phyloP scores from a whole-genome alignment of 1,140 invertebrate genomes.

The Tetragonula clypearis region DNA sequence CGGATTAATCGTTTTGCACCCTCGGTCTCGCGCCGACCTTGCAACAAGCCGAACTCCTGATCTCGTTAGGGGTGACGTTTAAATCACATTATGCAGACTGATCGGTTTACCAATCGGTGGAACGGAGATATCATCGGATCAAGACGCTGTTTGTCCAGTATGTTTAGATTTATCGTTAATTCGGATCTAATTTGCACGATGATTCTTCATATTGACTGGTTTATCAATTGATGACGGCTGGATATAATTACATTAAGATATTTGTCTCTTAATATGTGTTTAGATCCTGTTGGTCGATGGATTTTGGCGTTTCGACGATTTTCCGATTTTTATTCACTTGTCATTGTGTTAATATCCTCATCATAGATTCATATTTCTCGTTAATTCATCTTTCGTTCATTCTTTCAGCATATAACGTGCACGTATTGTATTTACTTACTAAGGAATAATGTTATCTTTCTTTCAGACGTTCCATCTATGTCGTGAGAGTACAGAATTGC shows the following conservation, averaged over 20 bases:
- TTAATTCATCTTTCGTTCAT: neutral
- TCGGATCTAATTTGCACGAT: neutral
- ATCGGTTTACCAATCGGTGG: constrained; percentile 36
- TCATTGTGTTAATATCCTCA: too few relatives aligned
- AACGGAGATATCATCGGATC: neutral
- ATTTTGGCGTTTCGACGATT: too few relatives aligned
- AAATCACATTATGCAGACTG: constrained; percentile 54
- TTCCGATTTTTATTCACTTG: neutral
- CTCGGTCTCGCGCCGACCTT: constrained; percentile 7
- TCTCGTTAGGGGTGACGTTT: constrained; percentile 64
- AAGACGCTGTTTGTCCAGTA: neutral
- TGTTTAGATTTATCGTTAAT: neutral
- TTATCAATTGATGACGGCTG: neutral
- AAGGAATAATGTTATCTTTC: neutral
- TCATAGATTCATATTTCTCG: too few relatives aligned
- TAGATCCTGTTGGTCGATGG: neutral
- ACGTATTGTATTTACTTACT: neutral
- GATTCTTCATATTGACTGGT: neutral
- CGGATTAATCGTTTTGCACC: constrained; percentile 63
- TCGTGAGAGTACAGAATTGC: too few relatives aligned
- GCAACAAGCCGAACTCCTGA: neutral
- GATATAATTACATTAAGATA: neutral
- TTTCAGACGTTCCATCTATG: neutral
- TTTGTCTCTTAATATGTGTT: neutral
- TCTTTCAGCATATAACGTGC: too few relatives aligned